Evolutionary conservation across 1,140 invertebrate genomes (phyloP).

Genomic region (Reticulitermes speratus): DNA sequence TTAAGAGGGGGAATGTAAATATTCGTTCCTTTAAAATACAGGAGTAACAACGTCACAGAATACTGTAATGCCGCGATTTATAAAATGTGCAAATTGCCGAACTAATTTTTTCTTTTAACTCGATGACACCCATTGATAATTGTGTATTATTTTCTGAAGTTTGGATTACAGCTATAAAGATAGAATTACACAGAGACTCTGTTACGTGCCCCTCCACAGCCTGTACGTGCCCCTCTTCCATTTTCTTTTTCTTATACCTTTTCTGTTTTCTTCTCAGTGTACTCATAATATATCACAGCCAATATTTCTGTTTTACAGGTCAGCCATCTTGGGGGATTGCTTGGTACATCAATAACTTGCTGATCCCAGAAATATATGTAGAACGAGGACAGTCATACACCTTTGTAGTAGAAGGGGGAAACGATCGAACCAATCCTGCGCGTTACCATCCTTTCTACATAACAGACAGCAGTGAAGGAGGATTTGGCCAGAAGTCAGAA

Average conservation of each 20-base stretch:
- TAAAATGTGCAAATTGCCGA: too few species aligned
- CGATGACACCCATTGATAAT: too few species aligned
- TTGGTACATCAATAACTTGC: constrained; percentile 90
- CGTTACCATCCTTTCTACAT: constrained; percentile 95
- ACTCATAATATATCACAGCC: not conserved
- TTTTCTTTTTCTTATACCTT: not conserved
- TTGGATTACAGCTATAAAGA: too few species aligned
- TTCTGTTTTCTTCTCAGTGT: not conserved
- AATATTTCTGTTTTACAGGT: constrained; percentile 48
- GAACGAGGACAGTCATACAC: constrained; percentile 86
- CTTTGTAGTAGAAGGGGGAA: constrained; percentile 78
- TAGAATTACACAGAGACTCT: too few species aligned
- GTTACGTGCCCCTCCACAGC: too few species aligned
- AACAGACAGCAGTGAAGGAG: constrained; percentile 80
- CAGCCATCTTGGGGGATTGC: constrained; percentile 84
- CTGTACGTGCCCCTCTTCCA: too few species aligned
- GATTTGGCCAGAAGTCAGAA: constrained; percentile 72
- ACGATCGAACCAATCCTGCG: constrained; percentile 51
- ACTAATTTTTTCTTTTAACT: too few species aligned
- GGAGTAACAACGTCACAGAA: too few species aligned
- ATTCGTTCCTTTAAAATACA: too few species aligned
- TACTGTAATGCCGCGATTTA: too few species aligned
- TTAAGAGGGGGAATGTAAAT: too few species aligned
- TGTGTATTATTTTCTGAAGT: not conserved
- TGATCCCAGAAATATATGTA: constrained; percentile 88